phyloP scores from a whole-genome alignment of 2,797 vertebrate species.

The Bradypodion ventrale region DNA sequence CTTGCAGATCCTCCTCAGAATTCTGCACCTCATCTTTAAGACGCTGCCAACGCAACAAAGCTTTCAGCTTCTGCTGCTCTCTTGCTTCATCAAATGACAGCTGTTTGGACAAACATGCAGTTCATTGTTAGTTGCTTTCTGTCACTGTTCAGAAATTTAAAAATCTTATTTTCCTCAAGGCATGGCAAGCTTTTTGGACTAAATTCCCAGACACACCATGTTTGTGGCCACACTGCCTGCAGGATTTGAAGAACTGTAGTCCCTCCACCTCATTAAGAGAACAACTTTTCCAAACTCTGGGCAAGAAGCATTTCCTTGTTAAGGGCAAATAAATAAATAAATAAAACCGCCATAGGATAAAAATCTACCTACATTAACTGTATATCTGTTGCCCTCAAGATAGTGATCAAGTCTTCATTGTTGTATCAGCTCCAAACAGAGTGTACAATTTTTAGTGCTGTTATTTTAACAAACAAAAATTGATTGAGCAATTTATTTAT shows the following conservation, averaged over 20 bases:
- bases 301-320: neutral
- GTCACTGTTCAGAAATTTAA: neutral
- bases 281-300: neutral
- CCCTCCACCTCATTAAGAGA: neutral
- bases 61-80: slow-evolving; percentile 85
- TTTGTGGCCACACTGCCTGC: too few species aligned
- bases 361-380: neutral
- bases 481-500: neutral
- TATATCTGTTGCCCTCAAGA: neutral
- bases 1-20: slow-evolving; percentile 88
- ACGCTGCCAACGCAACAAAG: slow-evolving; percentile 86
- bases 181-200: neutral
- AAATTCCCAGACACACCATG: neutral
- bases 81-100: slow-evolving; percentile 75
- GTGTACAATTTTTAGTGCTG: neutral
- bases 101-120: slow-evolving; percentile 67
- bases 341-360: neutral
- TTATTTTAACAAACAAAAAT: neutral
- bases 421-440: neutral
- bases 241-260: neutral
- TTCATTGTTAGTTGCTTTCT: slow-evolving; percentile 34
- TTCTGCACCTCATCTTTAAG: slow-evolving; percentile 89
- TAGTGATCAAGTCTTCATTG: neutral
- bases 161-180: slow-evolving; percentile 10
- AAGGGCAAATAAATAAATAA: neutral